A percentile compares a stretch with the other conserved stretches of the same genome.
These are phyloP conservation scores for Nezara viridula DNA, from an alignment of 2,888 invertebrate species.

Conservation along the genomic window DNA sequence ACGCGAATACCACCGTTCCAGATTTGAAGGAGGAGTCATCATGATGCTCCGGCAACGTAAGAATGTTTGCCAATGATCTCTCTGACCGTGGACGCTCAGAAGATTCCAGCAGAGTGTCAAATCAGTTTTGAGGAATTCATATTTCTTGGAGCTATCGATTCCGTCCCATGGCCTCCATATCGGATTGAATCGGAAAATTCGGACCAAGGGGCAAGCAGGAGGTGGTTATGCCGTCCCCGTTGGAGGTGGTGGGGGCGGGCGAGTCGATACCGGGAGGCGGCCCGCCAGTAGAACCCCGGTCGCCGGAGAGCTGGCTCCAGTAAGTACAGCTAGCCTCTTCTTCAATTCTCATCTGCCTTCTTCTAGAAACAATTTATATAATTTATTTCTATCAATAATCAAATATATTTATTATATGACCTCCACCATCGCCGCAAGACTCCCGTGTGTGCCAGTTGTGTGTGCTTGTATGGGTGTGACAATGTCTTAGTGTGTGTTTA, in stretches of 20 bases:
- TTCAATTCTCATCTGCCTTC: conserved; percentile 26
- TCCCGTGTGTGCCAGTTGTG: neutral
- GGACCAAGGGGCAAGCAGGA: conserved; percentile 27
- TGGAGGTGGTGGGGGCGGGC: conserved; percentile 43
- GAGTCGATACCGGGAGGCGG: conserved; percentile 12
- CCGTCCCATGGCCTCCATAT: neutral
- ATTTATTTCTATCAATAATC: neutral
- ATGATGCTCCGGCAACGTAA: neutral
- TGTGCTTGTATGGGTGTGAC: conserved; percentile 22
- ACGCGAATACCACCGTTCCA: neutral
- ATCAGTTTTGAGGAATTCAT: neutral
- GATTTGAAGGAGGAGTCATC: neutral
- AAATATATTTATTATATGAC: neutral
- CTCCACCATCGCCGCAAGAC: conserved; percentile 44
- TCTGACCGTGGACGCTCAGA: neutral
- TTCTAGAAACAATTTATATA: conserved; percentile 3
- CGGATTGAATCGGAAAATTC: neutral
- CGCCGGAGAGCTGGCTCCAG: conserved; percentile 28
- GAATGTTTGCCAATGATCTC: neutral
- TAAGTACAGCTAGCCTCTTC: conserved; percentile 42
- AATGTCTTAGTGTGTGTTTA: neutral
- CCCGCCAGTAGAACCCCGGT: conserved; percentile 34
- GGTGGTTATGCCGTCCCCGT: conserved; percentile 41
- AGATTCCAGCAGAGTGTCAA: neutral
- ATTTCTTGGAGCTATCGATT: neutral